Base-by-base conservation (phyloP, 2,888 invertebrate species). In the Crematogaster levior region DNA sequence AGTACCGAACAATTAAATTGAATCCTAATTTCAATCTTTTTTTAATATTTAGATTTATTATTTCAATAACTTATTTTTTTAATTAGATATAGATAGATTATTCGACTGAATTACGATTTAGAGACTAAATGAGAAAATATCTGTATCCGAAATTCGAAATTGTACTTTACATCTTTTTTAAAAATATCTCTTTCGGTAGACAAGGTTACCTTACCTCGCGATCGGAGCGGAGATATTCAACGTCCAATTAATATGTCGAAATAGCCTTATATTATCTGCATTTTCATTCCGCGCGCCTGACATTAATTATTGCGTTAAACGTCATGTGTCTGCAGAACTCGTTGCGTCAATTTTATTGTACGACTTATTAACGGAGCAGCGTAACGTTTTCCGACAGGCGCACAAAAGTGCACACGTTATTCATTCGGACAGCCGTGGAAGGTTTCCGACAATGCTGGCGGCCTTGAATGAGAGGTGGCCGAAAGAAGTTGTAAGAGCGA, bases 371-470 rank as follows among this genome's bases (percentile, higher is more conserved):
- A 51, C 77, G n/a, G 24, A 21, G 72, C 72, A 37, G 24, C 72
- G 30, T 77, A 77, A 68, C 70, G 56, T 77, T 77, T 77, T 70
- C 77, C 56, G 77, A 77, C 70, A 24, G 43, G 43, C 72, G 77
- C 43, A 70, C 70, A 70, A 77, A 77, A 68, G 77, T 34, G 34
- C 70, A 43, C 77, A 43, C 77, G 56, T 77, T 77, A 77, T 77
- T 77, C 77, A 77, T 77, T 43, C 72, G 56, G 77, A 77, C 56
- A 56, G 43, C 34, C 30, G 40, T 70, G 43, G 56, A 56, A 43
- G 72, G 43, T 70, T 70, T 40, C 72, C 77, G 77, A 77, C 70
- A 40, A 68, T 70, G 72, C 70, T 72, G 40, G 30, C 43, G 53
- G 77, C 43, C 77, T 77, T 77, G 72, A 70, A 70, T 12, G 56